Evolutionary conservation across 2,888 invertebrate genomes (phyloP).

Genomic region (Yponomeuta cagnagella): DNA sequence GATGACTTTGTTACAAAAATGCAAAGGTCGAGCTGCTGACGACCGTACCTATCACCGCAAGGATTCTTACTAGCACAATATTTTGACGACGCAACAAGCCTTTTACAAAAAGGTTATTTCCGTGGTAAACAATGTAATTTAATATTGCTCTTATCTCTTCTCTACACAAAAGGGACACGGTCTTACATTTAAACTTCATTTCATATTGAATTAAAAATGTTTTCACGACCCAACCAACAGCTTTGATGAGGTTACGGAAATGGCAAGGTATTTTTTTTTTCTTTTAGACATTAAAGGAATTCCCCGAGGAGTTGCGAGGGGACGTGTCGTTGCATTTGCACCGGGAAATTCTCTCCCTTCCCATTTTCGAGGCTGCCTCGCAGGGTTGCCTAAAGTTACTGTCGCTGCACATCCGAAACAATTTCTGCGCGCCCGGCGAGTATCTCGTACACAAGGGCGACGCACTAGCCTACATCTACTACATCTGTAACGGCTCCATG

Average conservation of each 20-base stretch:
- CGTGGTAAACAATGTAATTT: background rate
- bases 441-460: conserved; percentile 96
- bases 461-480: conserved; percentile 94
- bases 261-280: conserved; percentile 13
- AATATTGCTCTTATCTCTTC: background rate
- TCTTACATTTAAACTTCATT: background rate
- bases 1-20: no score
- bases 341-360: conserved; percentile 93
- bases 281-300: conserved; percentile 92
- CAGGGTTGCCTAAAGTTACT: conserved; percentile 95
- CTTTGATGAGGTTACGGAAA: background rate
- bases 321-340: conserved; percentile 97
- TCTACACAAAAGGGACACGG: background rate
- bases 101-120: conserved; percentile 6
- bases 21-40: no score
- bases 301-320: conserved; percentile 95
- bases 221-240: background rate
- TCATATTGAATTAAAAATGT: background rate
- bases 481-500: conserved; percentile 97
- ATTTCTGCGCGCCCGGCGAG: conserved; percentile 97
- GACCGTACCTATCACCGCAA: no score
- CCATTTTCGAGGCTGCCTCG: conserved; percentile 95
- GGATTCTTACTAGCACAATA: no score
- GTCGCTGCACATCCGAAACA: conserved; percentile 93
- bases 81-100: background rate